Conservation (phyloP, 2,113 vertebrate species). For the Mustela nigripes region DNA sequence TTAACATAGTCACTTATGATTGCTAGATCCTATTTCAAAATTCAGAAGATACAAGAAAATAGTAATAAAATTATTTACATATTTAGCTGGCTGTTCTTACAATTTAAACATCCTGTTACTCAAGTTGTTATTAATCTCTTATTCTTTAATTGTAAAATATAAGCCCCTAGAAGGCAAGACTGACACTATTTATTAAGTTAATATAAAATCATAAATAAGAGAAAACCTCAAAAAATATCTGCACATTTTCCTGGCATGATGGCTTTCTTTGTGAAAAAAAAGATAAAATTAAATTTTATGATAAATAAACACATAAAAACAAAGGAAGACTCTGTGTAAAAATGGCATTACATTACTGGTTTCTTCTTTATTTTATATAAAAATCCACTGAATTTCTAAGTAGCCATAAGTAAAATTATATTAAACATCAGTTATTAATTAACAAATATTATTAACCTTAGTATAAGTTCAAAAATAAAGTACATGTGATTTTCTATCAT, state of each 20-base stretch:
- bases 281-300: constrained; percentile 21
- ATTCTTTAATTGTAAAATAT: neutral
- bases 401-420: constrained; percentile 9
- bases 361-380: neutral
- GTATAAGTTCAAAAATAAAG: constrained; percentile 15
- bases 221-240: neutral
- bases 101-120: constrained; percentile 17
- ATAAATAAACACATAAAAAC: neutral
- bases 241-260: neutral
- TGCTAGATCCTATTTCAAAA: constrained; percentile 1
- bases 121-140: neutral
- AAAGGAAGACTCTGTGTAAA: neutral
- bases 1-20: neutral
- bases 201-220: neutral
- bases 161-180: neutral
- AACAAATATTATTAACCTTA: constrained; percentile 25
- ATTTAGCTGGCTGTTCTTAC: neutral
- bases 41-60: neutral
- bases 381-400: neutral
- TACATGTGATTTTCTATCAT: neutral
- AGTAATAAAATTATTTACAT: neutral
- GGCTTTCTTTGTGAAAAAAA: neutral
- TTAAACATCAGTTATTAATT: constrained; percentile 43
- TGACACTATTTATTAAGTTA: neutral
- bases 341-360: neutral